Evolutionary conservation across 2,888 invertebrate species (phyloP).

Genomic region (Polyommatus icarus): DNA sequence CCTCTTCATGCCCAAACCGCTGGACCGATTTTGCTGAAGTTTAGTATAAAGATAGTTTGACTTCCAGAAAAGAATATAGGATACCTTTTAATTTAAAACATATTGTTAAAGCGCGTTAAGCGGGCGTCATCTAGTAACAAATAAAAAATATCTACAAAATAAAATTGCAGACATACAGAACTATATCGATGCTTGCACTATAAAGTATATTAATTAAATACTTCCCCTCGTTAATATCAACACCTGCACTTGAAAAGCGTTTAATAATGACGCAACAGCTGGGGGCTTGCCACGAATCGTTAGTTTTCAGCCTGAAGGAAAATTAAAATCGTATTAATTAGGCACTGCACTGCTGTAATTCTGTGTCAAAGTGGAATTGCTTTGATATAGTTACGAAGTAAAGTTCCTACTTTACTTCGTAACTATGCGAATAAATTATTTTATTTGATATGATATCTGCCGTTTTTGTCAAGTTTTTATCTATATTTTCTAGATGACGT

Average conservation of each 20-base stretch:
- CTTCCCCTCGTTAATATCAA: slow-evolving; percentile 75
- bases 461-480: no score
- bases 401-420: no score
- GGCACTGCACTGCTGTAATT: slow-evolving; percentile 7
- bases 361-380: slow-evolving; percentile 1
- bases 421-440: neutral
- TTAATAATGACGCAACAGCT: slow-evolving; percentile 78
- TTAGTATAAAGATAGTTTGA: no score
- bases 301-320: slow-evolving; percentile 66
- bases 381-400: neutral
- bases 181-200: slow-evolving; percentile 44
- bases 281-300: slow-evolving; percentile 52
- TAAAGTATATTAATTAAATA: slow-evolving; percentile 72
- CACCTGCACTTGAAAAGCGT: slow-evolving; percentile 79
- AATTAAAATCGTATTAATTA: slow-evolving; percentile 68
- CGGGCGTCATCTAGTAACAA: neutral
- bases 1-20: no score
- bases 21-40: no score
- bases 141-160: neutral
- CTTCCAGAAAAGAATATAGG: no score
- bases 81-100: no score
- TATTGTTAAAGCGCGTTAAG: no score
- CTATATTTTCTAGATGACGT: no score
- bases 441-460: neutral
- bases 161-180: slow-evolving; percentile 41